Evolutionary conservation across 2,888 invertebrate genomes (phyloP), one percentile per base, ranked within the genome.

Genomic region (Melolontha melolontha): DNA sequence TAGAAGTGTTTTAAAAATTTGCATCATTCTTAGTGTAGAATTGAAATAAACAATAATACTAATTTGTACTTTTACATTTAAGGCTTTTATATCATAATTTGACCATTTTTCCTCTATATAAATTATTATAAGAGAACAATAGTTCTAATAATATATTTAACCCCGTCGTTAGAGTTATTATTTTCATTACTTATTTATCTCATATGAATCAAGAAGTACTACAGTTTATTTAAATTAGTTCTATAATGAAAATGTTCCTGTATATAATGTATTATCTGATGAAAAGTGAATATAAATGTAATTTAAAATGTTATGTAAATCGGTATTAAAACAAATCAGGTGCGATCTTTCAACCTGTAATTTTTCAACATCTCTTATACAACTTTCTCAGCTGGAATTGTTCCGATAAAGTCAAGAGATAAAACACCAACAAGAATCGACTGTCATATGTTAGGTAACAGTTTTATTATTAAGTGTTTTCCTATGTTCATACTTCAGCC

Each of bases 341-440:
- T 64, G 64, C 52, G 41, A 64, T 64, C 64, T 64, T 64, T 64
- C 52, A 42, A 64, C 64, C 64, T 64, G 64, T 54, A 64, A 64
- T 64, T 54, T 41, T 51, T 64, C 64, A 54, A 64, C 50, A 40
- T 64, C 52, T 52, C 51, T 42, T 44, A 64, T 54, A 41, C 34
- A 51, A 64, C 64, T 64, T 64, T 64, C 64, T 29, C 64, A 64
- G 64, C 22, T 42, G 51, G 64, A 54, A 44, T 44, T 64, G 52
- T 52, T 64, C 41, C 52, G 64, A 64, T 64, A 34, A 52, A 52
- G 17, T 42, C 52, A 22, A 52, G 16, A 41, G 64, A 64, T 64
- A 64, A 64, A 34, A 54, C 39, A 44, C 29, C 44, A 44, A 52
- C 44, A 54, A 64, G 44, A 52, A 52, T 52, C 44, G 52, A 64